Evolutionary conservation across 1,140 invertebrate genomes (phyloP).

Genomic region (Lycorma delicatula): DNA sequence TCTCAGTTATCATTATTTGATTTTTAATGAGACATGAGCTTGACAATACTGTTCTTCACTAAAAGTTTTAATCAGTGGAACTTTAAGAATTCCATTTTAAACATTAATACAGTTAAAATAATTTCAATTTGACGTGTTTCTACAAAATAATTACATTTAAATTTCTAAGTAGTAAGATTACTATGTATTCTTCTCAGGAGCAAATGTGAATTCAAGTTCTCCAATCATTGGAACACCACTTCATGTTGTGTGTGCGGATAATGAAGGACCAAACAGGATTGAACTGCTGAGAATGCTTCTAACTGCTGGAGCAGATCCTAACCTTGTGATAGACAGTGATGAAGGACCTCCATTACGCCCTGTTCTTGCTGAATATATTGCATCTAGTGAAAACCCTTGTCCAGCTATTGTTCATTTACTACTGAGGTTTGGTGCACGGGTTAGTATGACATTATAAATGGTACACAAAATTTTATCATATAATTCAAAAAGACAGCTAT

Average conservation of each 20-base stretch:
- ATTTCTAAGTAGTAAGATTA: no score
- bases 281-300: conserved; percentile 56
- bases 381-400: conserved; percentile 60
- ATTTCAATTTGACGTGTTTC: no score
- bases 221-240: conserved; percentile 76
- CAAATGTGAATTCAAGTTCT: conserved; percentile 70
- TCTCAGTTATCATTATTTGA: no score
- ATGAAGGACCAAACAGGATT: conserved; percentile 56
- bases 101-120: no score
- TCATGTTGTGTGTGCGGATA: conserved; percentile 78
- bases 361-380: conserved; percentile 73
- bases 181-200: conserved; percentile 55
- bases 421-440: conserved; percentile 68
- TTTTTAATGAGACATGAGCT: no score
- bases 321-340: conserved; percentile 64
- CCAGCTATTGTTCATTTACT: conserved; percentile 60
- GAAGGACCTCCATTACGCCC: conserved; percentile 58
- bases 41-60: no score
- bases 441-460: no score
- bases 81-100: no score
- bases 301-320: conserved; percentile 67
- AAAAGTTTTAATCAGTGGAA: no score
- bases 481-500: no score
- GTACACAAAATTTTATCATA: no score
- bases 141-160: no score